Percentiles rank a stretch among this genome's conserved stretches.
These are phyloP conservation scores for Pheosia gnoma DNA, from an alignment of 2,888 invertebrate species.

Conservation along the genomic window DNA sequence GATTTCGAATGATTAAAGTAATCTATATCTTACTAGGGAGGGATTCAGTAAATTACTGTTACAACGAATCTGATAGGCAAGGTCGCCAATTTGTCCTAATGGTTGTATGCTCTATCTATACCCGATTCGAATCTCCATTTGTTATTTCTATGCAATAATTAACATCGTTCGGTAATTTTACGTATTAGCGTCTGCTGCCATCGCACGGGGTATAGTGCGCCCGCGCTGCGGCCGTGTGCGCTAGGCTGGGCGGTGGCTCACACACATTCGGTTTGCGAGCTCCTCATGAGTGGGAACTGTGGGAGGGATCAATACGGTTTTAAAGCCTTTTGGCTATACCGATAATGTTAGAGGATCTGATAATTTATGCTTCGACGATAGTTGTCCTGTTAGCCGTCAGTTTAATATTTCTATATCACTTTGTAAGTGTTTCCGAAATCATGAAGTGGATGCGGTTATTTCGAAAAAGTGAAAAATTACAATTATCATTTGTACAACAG, in stretches of 20 bases:
- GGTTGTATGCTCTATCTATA: too few species aligned
- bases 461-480: constrained; percentile 22
- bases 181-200: not conserved
- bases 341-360: constrained; percentile 23
- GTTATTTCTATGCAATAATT: too few species aligned
- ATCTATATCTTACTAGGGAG: too few species aligned
- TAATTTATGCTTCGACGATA: constrained; percentile 17
- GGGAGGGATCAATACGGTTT: not conserved
- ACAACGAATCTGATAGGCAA: too few species aligned
- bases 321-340: not conserved
- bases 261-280: constrained; percentile 4
- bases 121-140: too few species aligned
- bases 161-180: constrained; percentile 2
- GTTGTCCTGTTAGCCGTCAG: constrained; percentile 18
- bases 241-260: not conserved
- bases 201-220: not conserved
- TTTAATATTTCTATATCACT: constrained; percentile 18
- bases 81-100: too few species aligned
- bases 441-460: constrained; percentile 36
- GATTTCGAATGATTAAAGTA: too few species aligned
- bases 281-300: not conserved
- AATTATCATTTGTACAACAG: constrained; percentile 12
- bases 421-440: constrained; percentile 16
- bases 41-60: too few species aligned
- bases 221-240: not conserved